Percentiles rank a stretch among this genome's conserved stretches.
phyloP scores from a whole-genome alignment of 2,113 vertebrate species.

The Choloepus hoffmanni region DNA sequence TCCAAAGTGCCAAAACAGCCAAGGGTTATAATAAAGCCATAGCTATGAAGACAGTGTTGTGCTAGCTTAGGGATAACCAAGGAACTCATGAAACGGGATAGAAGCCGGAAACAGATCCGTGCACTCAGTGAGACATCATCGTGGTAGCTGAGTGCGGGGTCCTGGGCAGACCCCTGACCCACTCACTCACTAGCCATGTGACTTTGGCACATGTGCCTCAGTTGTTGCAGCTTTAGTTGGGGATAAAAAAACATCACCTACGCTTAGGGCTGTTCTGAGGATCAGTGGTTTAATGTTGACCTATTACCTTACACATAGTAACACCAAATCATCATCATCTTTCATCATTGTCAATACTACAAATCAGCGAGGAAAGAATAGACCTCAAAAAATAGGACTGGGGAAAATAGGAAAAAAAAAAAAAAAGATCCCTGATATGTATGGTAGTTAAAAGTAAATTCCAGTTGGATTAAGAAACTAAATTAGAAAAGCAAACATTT shows the following conservation, averaged over 20 bases:
- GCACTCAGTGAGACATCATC: too few species aligned
- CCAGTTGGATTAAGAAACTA: constrained; percentile 6
- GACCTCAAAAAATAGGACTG: not conserved
- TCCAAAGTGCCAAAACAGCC: not conserved
- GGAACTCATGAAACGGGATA: not conserved
- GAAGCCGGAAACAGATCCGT: not conserved
- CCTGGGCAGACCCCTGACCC: not conserved
- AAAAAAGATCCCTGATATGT: not conserved
- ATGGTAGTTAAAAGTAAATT: not conserved
- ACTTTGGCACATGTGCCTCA: not conserved
- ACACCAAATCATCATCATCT: not conserved
- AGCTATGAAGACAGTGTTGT: not conserved
- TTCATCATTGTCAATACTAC: not conserved
- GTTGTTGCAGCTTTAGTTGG: not conserved
- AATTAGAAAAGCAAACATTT: constrained; percentile 24
- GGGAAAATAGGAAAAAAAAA: not conserved
- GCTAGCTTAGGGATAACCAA: not conserved
- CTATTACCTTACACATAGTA: not conserved
- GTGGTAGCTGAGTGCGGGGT: not conserved
- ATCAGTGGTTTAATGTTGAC: not conserved
- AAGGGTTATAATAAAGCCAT: not conserved
- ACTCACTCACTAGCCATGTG: not conserved
- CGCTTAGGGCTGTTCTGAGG: not conserved
- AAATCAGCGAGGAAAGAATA: not conserved
- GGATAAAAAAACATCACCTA: not conserved